Evolutionary conservation across 2,797 vertebrate species (phyloP).

Genomic region (Spinibarbus caldwelli): DNA sequence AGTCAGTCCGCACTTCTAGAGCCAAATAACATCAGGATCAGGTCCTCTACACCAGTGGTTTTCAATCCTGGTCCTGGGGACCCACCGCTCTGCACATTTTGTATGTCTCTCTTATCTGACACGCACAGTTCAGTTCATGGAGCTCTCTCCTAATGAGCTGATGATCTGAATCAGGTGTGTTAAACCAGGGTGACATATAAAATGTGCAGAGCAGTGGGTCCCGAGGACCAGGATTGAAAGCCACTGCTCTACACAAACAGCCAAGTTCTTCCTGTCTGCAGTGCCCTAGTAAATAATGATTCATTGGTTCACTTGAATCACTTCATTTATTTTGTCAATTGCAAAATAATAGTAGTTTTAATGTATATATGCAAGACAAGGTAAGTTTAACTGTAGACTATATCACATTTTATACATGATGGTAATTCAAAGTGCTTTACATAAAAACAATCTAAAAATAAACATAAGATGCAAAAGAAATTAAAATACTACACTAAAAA

Average conservation of each 20-base stretch:
- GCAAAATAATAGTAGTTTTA: background rate
- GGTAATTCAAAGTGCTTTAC: background rate
- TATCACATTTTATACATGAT: background rate
- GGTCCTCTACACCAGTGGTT: too few species aligned
- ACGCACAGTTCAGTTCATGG: too few species aligned
- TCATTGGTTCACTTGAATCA: background rate
- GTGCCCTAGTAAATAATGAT: background rate
- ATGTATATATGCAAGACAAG: background rate
- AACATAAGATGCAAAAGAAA: background rate
- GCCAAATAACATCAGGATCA: constrained; percentile 3
- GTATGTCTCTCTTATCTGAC: too few species aligned
- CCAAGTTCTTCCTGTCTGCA: background rate
- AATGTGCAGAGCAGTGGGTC: too few species aligned
- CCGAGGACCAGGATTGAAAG: too few species aligned
- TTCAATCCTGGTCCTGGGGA: too few species aligned
- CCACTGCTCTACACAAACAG: background rate
- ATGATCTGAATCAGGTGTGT: too few species aligned
- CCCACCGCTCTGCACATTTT: too few species aligned
- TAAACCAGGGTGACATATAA: too few species aligned
- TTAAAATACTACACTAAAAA: background rate
- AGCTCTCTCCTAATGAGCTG: too few species aligned
- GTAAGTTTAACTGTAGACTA: background rate
- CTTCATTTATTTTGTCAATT: background rate
- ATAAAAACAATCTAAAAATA: background rate
- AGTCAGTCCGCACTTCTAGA: constrained; percentile 8